Evolutionary conservation across 1,140 invertebrate genomes (phyloP).

Genomic region (Neuroterus valhalla): DNA sequence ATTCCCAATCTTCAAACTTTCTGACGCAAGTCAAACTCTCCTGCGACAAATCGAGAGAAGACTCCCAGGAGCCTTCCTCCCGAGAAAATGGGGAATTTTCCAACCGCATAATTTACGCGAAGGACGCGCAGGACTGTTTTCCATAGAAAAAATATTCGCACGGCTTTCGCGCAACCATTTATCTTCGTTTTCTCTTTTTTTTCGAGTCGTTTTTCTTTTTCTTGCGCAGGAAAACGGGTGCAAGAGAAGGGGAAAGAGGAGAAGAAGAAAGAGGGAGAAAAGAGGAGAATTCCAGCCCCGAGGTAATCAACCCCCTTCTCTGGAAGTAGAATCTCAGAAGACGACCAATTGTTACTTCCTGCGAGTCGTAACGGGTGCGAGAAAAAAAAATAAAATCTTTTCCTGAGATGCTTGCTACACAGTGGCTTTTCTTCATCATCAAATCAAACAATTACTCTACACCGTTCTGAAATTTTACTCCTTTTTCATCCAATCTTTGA

Average conservation of each 20-base stretch:
- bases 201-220: constrained; percentile 48
- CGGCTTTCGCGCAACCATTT: constrained; percentile 52
- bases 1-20: background rate
- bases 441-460: constrained; percentile 19
- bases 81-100: constrained; percentile 5
- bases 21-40: background rate
- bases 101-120: constrained; percentile 33
- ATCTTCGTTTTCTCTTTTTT: constrained; percentile 44
- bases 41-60: too few species aligned
- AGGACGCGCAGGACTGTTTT: constrained; percentile 57
- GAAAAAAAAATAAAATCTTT: constrained; percentile 16
- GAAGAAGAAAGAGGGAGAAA: constrained; percentile 47
- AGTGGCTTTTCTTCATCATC: constrained; percentile 20
- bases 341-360: constrained; percentile 2
- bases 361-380: constrained; percentile 6
- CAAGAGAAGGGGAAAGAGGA: constrained; percentile 2
- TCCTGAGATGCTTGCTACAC: constrained; percentile 18
- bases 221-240: background rate
- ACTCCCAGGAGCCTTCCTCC: background rate
- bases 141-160: constrained; percentile 72
- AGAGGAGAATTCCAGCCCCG: constrained; percentile 51
- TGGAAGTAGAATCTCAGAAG: constrained; percentile 30
- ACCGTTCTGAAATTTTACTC: constrained; percentile 18
- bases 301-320: constrained; percentile 31
- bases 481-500: background rate